Conservation (phyloP, 2,888 invertebrate genomes). For the Scaptomyza caliginosa region DNA sequence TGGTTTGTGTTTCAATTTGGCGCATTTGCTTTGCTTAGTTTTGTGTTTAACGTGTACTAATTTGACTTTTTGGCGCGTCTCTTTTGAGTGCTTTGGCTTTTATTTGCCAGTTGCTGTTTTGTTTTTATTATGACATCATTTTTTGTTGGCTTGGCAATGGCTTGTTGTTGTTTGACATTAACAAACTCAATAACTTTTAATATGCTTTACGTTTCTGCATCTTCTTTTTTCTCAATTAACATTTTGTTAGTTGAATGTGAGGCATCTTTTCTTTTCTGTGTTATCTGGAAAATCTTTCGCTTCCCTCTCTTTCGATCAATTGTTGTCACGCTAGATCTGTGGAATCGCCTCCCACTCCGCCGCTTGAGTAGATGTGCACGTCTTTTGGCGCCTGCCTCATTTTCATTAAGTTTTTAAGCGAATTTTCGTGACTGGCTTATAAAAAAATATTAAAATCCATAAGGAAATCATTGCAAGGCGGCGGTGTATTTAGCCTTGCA, state of each 20-base stretch:
- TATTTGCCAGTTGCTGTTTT: conserved; percentile 38
- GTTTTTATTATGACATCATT: conserved; percentile 70
- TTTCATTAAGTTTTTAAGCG: conserved; percentile 70
- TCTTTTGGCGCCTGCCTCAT: conserved; percentile 62
- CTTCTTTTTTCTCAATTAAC: conserved; percentile 41
- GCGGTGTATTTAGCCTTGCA: conserved; percentile 21
- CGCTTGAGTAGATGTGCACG: conserved; percentile 37
- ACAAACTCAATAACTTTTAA: conserved; percentile 43
- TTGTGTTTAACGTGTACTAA: conserved; percentile 64
- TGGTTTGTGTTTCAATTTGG: conserved; percentile 63
- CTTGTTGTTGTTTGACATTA: conserved; percentile 44
- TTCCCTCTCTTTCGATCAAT: conserved; percentile 13
- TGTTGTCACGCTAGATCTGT: conserved; percentile 42
- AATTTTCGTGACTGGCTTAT: conserved; percentile 75
- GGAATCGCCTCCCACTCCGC: not conserved
- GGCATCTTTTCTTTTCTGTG: conserved; percentile 7
- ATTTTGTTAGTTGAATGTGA: conserved; percentile 27
- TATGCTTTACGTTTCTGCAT: conserved; percentile 4
- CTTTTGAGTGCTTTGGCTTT: conserved; percentile 30
- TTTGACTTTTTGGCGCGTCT: conserved; percentile 64
- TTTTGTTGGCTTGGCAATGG: conserved; percentile 29
- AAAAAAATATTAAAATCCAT: conserved; percentile 78
- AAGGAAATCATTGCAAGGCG: conserved; percentile 66
- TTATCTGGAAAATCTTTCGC: conserved; percentile 26
- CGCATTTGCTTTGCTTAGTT: conserved; percentile 61